Evolutionary conservation across 2,797 vertebrate genomes (phyloP), one percentile per base, ranked within the genome.

Genomic region (Microcaecilia unicolor): DNA sequence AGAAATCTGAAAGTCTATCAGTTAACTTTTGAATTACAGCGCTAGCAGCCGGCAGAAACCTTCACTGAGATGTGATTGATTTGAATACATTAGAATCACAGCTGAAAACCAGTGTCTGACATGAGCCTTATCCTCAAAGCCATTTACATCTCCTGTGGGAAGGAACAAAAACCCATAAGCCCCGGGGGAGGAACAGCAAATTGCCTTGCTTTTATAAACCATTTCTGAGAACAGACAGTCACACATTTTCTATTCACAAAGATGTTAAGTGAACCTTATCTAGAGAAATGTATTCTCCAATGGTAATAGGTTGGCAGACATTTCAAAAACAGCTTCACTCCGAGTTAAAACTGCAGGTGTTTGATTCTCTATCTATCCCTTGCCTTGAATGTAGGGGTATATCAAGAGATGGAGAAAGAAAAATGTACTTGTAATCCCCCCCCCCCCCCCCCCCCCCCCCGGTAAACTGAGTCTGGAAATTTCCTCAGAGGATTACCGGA

Each of bases 181-280:
- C 28, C 33, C 13, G 31, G 31, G 15, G 30, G 38, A 33, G 30
- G 38, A 33, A 34, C 10, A 31, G 17, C 14, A 32, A 38, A 44
- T 32, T 38, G 7, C 10, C 20, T 32, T 28, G 9, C 5, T 34
- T 39, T 29, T 44, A 43, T 32, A 39, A 44, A 29, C 6, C 11
- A 16, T 37, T 41, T 61, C 19, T 40, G 41, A 44, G 14, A 24
- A 47, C 4, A 44, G 18, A 48, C 4, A 15, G 25, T 51, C 18
- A 48, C 2, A 58, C 31, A 31, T 35, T 51, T 48, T 45, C 4
- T 38, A 23, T 38, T 43, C 14, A 10, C 15, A 35, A 46, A 20
- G 49, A n/a, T 34, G 9, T 32, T 60, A 52, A 26, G 4, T 25
- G 14, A 51, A 31, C 22, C 13, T 57, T 30, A 23, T 36, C 50